Conservation (phyloP, 2,797 vertebrate species). For the Epinephelus coioides region DNA sequence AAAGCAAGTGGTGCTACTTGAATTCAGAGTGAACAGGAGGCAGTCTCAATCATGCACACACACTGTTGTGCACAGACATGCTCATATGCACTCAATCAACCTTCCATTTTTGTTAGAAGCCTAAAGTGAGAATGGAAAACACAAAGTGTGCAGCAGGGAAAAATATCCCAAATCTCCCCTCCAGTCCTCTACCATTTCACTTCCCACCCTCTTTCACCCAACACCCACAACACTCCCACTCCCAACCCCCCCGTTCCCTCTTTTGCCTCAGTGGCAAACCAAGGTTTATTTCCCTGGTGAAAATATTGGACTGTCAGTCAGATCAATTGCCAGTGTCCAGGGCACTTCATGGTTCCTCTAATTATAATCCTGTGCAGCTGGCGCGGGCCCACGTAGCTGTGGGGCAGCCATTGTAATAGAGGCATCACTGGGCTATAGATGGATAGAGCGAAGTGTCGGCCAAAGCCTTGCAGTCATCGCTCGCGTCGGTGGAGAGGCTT, state of each 20-base stretch:
- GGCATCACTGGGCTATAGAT: constrained; percentile 87
- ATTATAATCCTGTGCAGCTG: constrained; percentile 89
- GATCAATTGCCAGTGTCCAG: constrained; percentile 89
- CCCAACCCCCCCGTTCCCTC: constrained; percentile 44
- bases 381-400: constrained; percentile 84
- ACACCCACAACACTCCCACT: constrained; percentile 55
- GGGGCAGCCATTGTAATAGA: constrained; percentile 89
- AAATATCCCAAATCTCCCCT: constrained; percentile 33
- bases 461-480: constrained; percentile 84
- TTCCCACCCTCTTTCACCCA: constrained; percentile 47
- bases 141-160: constrained; percentile 47
- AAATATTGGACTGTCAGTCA: constrained; percentile 90
- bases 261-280: constrained; percentile 74
- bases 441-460: constrained; percentile 83
- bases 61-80: constrained; percentile 34
- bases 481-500: constrained; percentile 82
- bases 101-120: constrained; percentile 43
- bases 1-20: constrained; percentile 53
- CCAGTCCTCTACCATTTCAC: constrained; percentile 42
- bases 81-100: constrained; percentile 43
- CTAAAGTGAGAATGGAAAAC: constrained; percentile 49
- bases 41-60: constrained; percentile 40
- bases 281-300: constrained; percentile 88
- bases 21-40: constrained; percentile 61
- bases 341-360: constrained; percentile 88